A percentile compares a stretch with the other conserved stretches of the same genome.
Evolutionary conservation across 2,113 vertebrate genomes (phyloP).

Genomic region (Laticauda laticaudata): DNA sequence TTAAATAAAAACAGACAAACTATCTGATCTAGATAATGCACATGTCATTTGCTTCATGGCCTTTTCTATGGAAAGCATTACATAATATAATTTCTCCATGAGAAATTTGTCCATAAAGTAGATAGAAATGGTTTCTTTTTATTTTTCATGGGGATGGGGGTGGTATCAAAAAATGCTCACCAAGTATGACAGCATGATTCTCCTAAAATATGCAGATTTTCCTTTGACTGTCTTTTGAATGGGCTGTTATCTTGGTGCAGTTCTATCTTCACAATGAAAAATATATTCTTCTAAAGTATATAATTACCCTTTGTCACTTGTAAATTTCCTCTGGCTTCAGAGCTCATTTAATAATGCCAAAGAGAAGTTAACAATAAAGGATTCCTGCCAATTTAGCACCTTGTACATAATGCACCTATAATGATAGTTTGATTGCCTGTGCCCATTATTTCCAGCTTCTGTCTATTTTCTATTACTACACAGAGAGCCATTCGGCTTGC

Average conservation of each 20-base stretch:
- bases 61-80: background rate
- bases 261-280: conserved; percentile 69
- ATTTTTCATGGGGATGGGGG: background rate
- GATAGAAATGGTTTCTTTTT: conserved; percentile 8
- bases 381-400: conserved; percentile 70
- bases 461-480: conserved; percentile 64
- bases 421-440: conserved; percentile 74
- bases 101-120: conserved; percentile 28
- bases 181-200: background rate
- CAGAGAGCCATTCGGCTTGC: conserved; percentile 48
- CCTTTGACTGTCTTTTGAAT: conserved; percentile 50
- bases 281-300: conserved; percentile 70
- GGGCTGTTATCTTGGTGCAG: conserved; percentile 55
- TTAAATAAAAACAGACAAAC: background rate
- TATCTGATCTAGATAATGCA: background rate
- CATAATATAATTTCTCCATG: background rate
- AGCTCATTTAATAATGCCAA: conserved; percentile 76
- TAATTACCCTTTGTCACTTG: conserved; percentile 77
- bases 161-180: conserved; percentile 4
- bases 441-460: conserved; percentile 72
- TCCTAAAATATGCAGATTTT: conserved; percentile 46
- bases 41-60: background rate
- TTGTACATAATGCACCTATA: conserved; percentile 74
- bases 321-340: conserved; percentile 71
- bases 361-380: conserved; percentile 78